Evolutionary conservation across 2,888 invertebrate species (phyloP).

Genomic region (Agriopis marginaria): DNA sequence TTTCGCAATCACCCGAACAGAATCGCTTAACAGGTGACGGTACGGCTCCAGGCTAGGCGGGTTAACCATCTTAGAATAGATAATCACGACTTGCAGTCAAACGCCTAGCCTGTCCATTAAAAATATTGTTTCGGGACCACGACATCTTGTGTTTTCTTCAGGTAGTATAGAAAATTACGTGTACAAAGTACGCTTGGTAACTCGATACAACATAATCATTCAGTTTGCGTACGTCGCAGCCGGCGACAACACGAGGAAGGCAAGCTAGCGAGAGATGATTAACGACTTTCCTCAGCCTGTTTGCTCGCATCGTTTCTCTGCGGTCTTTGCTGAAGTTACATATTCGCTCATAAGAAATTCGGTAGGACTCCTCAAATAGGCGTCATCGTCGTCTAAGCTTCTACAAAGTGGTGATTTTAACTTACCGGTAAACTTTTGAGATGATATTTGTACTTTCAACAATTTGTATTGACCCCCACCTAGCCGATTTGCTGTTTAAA

Average conservation of each 20-base stretch:
- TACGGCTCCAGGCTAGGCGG: too few relatives aligned
- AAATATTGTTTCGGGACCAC: too few relatives aligned
- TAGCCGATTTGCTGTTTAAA: neutral
- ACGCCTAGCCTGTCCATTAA: too few relatives aligned
- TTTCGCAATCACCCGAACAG: too few relatives aligned
- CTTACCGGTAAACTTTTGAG: too few relatives aligned
- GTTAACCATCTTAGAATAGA: too few relatives aligned
- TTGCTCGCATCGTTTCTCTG: neutral
- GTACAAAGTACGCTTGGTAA: neutral
- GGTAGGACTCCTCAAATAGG: neutral
- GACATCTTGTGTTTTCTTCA: neutral
- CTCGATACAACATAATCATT: constrained; percentile 16
- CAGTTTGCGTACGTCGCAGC: constrained; percentile 4
- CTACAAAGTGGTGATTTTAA: too few relatives aligned
- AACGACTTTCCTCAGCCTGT: constrained; percentile 7
- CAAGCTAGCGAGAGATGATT: constrained; percentile 12
- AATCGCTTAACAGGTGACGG: too few relatives aligned
- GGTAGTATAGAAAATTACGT: neutral
- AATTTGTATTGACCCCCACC: neutral
- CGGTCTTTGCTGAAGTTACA: constrained; percentile 3
- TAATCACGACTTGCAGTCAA: too few relatives aligned
- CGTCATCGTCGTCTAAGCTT: neutral
- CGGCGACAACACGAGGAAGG: constrained; percentile 11
- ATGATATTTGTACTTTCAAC: neutral
- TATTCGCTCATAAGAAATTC: neutral